Base-by-base conservation (phyloP, 2,888 invertebrate genomes). In the Congeria kusceri region DNA sequence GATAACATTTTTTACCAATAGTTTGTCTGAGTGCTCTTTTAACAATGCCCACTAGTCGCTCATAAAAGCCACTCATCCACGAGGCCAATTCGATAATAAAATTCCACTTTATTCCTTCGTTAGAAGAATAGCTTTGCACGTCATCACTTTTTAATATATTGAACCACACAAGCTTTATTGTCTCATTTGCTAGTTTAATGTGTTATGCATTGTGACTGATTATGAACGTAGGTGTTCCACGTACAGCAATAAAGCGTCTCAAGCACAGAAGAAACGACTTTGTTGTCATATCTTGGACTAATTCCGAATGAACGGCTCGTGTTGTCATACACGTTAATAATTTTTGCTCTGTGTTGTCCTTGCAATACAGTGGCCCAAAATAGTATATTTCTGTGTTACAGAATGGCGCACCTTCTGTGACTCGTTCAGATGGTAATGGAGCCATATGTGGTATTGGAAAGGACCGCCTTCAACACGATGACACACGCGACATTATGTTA, bases 281-380 rank as follows among this genome's bases (percentile, higher is more conserved):
- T 27, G 76, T 28, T 3, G 80, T 28, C 71, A 80, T 68, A 28
- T 72, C 66, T 25, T 70, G 57, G 15, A 80, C 57, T 3, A 80
- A 18, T 58, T 80, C 80, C 32, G 64, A 64, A 44, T 76, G 76
- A 7, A 76, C 67, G 15, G 75, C 80, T 9, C 80, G 47, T 39
- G 65, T 68, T 4, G 72, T 76, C 9, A 71, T 28, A 44, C 80
- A 72, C 1, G 76, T 80, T 39, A 72, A 80, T 46, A 80, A 32
- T 39, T 4, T 32, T 32, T 32, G 4, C 9, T 53, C 4, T 5
- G 15, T 53, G 13, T 53, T 56, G 13, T 58, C n/a, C 29, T 56
- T 56, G 9, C 9, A 20, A 27, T 27, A 27, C 18, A 58, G 27
- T 27, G 58, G 58, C 7, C 58, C 58, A 15, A 58, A 13, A n/a